A percentile compares a stretch with the other conserved stretches of the same genome.
These are phyloP conservation scores for Lagorchestes hirsutus DNA, from an alignment of 2,797 vertebrate species.

Conservation along the genomic window DNA sequence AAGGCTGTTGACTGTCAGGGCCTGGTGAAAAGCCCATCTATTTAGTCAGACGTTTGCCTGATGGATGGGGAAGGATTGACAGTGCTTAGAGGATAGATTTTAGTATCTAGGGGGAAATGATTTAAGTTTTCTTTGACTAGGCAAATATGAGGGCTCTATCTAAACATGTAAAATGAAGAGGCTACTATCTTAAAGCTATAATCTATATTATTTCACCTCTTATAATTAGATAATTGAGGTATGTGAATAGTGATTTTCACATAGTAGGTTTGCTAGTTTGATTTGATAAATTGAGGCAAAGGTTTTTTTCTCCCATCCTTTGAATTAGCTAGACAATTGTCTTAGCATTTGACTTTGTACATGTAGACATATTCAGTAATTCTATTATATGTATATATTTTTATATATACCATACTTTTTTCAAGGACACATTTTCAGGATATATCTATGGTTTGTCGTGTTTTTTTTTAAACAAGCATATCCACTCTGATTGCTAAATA, in stretches of 20 bases:
- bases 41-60: conserved; percentile 63
- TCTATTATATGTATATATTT: neutral
- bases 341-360: neutral
- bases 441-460: neutral
- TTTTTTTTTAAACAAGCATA: neutral
- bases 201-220: neutral
- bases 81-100: conserved; percentile 57
- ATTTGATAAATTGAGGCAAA: conserved; percentile 37
- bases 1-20: conserved; percentile 57
- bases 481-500: neutral
- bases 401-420: neutral
- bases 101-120: conserved; percentile 63
- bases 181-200: conserved; percentile 26
- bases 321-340: conserved; percentile 35
- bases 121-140: conserved; percentile 58
- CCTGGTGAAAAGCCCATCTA: conserved; percentile 65
- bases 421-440: neutral
- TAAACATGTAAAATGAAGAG: conserved; percentile 39
- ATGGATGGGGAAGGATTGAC: conserved; percentile 63
- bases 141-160: conserved; percentile 45
- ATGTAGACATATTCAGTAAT: neutral
- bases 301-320: neutral
- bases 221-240: neutral
- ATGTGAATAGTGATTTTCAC: neutral
- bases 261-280: conserved; percentile 49